Evolutionary conservation across 2,113 vertebrate species (phyloP).

Genomic region (Ranitomeya imitator): DNA sequence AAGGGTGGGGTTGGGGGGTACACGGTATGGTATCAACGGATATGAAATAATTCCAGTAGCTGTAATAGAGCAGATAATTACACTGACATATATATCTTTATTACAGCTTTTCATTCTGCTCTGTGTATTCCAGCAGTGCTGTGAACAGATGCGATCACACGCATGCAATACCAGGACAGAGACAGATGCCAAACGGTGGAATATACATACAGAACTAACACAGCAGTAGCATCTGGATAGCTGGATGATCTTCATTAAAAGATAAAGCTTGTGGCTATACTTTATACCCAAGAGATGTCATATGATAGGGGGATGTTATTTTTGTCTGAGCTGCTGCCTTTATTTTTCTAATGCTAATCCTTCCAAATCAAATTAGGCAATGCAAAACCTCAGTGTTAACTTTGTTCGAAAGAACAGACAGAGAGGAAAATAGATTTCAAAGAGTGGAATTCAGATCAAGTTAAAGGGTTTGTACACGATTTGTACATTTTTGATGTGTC

Average conservation of each 20-base stretch:
- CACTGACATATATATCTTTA: slow-evolving; percentile 71
- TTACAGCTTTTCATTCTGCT: slow-evolving; percentile 66
- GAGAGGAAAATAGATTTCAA: not conserved
- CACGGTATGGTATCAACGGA: not conserved
- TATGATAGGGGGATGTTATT: slow-evolving; percentile 63
- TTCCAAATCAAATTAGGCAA: slow-evolving; percentile 37
- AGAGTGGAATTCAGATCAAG: not conserved
- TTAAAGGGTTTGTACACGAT: not conserved
- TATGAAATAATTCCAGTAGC: slow-evolving; percentile 39
- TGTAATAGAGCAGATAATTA: slow-evolving; percentile 26
- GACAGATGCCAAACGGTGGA: slow-evolving; percentile 71
- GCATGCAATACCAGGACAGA: slow-evolving; percentile 66
- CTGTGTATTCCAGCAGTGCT: slow-evolving; percentile 62
- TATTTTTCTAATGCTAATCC: slow-evolving; percentile 39
- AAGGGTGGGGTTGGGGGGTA: not conserved
- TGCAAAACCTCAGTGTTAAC: not conserved
- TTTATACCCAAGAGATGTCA: slow-evolving; percentile 63
- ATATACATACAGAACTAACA: slow-evolving; percentile 63
- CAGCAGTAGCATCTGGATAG: slow-evolving; percentile 74
- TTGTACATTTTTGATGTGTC: not conserved
- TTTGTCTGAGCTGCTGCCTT: slow-evolving; percentile 52
- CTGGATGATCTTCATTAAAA: slow-evolving; percentile 60
- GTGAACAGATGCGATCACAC: slow-evolving; percentile 72
- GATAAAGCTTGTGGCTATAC: slow-evolving; percentile 60
- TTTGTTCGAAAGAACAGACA: not conserved